phyloP scores from a whole-genome alignment of 1,140 invertebrate genomes.

The Drosophila kanapiae region DNA sequence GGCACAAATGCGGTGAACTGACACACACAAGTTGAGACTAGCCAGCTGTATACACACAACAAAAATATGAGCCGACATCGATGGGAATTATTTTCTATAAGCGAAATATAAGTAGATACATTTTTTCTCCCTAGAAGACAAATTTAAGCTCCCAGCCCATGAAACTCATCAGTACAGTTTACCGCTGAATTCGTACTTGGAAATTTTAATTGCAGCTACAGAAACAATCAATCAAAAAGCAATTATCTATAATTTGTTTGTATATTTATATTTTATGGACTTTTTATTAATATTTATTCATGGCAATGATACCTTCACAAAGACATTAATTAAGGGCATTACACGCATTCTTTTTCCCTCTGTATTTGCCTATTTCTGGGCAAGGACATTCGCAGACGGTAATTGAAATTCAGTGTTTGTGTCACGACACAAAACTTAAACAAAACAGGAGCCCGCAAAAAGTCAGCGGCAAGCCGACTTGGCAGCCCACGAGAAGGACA shows the following conservation, averaged over 20 bases:
- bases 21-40: conserved; percentile 10
- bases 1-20: conserved; percentile 2
- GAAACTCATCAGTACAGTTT: neutral
- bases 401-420: conserved; percentile 55
- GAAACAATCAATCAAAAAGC: no score
- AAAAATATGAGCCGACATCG: neutral
- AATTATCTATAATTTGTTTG: neutral
- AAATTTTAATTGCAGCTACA: neutral
- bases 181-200: no score
- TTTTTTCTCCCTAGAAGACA: no score
- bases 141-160: no score
- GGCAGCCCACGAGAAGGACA: conserved; percentile 33
- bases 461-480: conserved; percentile 33
- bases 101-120: no score
- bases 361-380: conserved; percentile 8
- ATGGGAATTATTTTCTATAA: no score
- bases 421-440: conserved; percentile 50
- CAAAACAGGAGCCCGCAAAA: conserved; percentile 37
- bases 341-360: neutral
- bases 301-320: neutral
- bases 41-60: conserved; percentile 18
- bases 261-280: neutral
- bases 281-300: neutral
- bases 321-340: no score
- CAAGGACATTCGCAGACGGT: conserved; percentile 26